Evolutionary conservation across 2,797 vertebrate genomes (phyloP).

Genomic region (Fundulus diaphanus): DNA sequence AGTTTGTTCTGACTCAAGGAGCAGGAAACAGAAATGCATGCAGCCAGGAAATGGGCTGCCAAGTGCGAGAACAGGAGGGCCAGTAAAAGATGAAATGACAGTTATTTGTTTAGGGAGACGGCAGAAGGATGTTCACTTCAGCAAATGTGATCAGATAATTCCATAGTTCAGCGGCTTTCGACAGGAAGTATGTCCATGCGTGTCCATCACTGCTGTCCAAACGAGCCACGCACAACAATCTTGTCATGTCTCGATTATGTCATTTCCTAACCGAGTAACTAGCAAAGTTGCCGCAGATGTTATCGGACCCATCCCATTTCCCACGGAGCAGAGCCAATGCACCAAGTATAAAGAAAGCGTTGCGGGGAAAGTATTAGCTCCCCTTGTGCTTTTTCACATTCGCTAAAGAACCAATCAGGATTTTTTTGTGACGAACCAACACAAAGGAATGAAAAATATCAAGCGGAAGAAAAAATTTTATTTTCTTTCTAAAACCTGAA

Average conservation of each 20-base stretch:
- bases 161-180: slow-evolving; percentile 60
- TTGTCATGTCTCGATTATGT: slow-evolving; percentile 37
- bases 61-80: slow-evolving; percentile 60
- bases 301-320: not conserved
- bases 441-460: not conserved
- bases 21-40: slow-evolving; percentile 65
- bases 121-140: slow-evolving; percentile 71
- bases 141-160: slow-evolving; percentile 68
- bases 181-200: slow-evolving; percentile 38
- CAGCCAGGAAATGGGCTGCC: slow-evolving; percentile 73
- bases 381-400: not conserved
- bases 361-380: not conserved
- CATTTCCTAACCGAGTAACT: slow-evolving; percentile 26
- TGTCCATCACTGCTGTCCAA: slow-evolving; percentile 56
- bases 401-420: not conserved
- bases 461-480: not conserved
- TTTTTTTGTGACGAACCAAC: not conserved
- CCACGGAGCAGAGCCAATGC: not conserved
- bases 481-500: not conserved
- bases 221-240: slow-evolving; percentile 22
- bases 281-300: not conserved
- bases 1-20: slow-evolving; percentile 51
- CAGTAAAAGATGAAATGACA: slow-evolving; percentile 62
- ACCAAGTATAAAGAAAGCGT: not conserved
- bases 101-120: slow-evolving; percentile 71